Evolutionary conservation across 1,140 invertebrate species (phyloP).

Genomic region (Drosophila pseudoobscura): DNA sequence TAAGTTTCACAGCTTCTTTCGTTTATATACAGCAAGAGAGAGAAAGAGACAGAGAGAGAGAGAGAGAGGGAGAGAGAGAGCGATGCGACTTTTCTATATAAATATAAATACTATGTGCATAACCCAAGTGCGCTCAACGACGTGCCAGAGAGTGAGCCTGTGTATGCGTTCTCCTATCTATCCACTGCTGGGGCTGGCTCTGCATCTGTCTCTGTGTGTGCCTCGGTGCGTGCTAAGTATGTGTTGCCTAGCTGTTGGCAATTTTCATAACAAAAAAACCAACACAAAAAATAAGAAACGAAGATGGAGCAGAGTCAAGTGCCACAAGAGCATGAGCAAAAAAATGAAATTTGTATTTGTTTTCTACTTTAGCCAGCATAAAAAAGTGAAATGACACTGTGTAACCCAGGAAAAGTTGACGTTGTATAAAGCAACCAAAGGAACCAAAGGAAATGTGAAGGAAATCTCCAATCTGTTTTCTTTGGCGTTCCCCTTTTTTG

Average conservation of each 20-base stretch:
- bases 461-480: constrained; percentile 49
- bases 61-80: no score
- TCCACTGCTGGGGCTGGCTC: constrained; percentile 6
- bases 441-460: constrained; percentile 28
- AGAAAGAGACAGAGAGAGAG: background rate
- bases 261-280: constrained; percentile 53
- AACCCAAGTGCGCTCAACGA: constrained; percentile 62
- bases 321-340: constrained; percentile 26
- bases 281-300: constrained; percentile 6
- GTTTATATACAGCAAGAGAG: constrained; percentile 61
- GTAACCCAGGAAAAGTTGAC: constrained; percentile 39
- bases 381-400: constrained; percentile 55
- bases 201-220: constrained; percentile 8
- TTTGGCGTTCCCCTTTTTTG: constrained; percentile 14
- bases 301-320: constrained; percentile 11
- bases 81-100: constrained; percentile 68
- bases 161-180: constrained; percentile 17
- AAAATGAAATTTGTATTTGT: constrained; percentile 70
- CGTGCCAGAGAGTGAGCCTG: constrained; percentile 34
- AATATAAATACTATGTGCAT: constrained; percentile 81
- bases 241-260: constrained; percentile 77
- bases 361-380: constrained; percentile 52
- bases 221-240: constrained; percentile 64
- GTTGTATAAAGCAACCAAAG: constrained; percentile 16
- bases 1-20: constrained; percentile 82